Evolutionary conservation across 2,888 invertebrate species (phyloP).

Genomic region (Eretmocerus hayati): DNA sequence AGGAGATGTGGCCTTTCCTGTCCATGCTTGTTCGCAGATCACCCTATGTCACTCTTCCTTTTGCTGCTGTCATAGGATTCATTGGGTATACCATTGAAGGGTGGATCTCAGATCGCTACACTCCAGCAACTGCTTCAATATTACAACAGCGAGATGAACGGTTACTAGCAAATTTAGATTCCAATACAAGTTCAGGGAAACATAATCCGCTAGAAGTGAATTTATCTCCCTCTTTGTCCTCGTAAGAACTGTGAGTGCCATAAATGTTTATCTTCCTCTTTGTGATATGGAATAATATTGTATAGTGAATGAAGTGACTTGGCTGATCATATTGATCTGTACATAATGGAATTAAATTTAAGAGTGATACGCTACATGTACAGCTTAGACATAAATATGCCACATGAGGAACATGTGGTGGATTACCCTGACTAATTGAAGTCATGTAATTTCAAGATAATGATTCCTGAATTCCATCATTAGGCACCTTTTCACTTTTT

Average conservation of each 20-base stretch:
- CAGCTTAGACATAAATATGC: too few relatives aligned
- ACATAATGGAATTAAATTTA: too few relatives aligned
- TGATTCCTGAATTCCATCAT: too few relatives aligned
- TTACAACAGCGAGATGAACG: constrained; percentile 40
- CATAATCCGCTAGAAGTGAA: constrained; percentile 43
- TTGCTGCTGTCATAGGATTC: constrained; percentile 74
- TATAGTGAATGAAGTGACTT: too few relatives aligned
- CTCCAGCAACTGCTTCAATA: constrained; percentile 51
- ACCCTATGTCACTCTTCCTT: constrained; percentile 72
- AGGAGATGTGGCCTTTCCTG: constrained; percentile 70
- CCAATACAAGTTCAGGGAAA: constrained; percentile 25
- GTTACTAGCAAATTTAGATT: constrained; percentile 33
- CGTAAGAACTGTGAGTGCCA: constrained; percentile 4
- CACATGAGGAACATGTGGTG: too few relatives aligned
- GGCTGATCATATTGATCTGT: too few relatives aligned
- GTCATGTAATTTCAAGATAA: too few relatives aligned
- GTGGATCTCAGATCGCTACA: constrained; percentile 65
- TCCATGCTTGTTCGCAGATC: constrained; percentile 65
- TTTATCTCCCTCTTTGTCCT: constrained; percentile 41
- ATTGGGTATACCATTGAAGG: constrained; percentile 83
- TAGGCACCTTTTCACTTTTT: too few relatives aligned
- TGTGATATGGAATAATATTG: too few relatives aligned
- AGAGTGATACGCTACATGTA: too few relatives aligned
- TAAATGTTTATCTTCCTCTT: too few relatives aligned
- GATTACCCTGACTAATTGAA: too few relatives aligned